phyloP scores from a whole-genome alignment of 2,797 vertebrate genomes.

The Gallinago solitaria region DNA sequence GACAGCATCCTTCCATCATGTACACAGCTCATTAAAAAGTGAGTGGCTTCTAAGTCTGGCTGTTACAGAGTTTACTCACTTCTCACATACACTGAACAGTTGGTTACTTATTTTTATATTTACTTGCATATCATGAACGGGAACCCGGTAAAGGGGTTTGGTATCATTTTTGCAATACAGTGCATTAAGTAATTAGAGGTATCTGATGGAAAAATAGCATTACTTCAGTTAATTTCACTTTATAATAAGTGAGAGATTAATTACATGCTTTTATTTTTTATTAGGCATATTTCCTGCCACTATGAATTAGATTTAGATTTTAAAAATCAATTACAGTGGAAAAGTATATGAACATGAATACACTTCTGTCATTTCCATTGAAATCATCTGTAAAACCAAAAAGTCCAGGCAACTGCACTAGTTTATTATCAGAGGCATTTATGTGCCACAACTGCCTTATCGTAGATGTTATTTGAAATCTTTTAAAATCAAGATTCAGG shows the following conservation, averaged over 20 bases:
- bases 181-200: not conserved
- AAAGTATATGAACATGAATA: not conserved
- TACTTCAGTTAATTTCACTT: not conserved
- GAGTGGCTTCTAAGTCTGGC: not conserved
- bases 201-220: not conserved
- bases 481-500: not conserved
- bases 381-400: not conserved
- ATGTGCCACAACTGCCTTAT: not conserved
- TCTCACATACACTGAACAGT: not conserved
- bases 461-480: not conserved
- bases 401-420: not conserved
- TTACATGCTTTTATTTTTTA: not conserved
- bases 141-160: not conserved
- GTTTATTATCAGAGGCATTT: not conserved
- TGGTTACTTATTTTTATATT: not conserved
- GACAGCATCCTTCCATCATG: not conserved
- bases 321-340: not conserved
- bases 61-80: not conserved
- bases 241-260: not conserved
- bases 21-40: not conserved
- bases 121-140: rapidly evolving
- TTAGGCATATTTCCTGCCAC: not conserved
- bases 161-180: not conserved
- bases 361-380: not conserved
- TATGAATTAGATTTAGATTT: not conserved